Percentiles rank a stretch among this genome's conserved stretches.
phyloP scores from a whole-genome alignment of 2,113 vertebrate species.

The Hippocampus barbouri region DNA sequence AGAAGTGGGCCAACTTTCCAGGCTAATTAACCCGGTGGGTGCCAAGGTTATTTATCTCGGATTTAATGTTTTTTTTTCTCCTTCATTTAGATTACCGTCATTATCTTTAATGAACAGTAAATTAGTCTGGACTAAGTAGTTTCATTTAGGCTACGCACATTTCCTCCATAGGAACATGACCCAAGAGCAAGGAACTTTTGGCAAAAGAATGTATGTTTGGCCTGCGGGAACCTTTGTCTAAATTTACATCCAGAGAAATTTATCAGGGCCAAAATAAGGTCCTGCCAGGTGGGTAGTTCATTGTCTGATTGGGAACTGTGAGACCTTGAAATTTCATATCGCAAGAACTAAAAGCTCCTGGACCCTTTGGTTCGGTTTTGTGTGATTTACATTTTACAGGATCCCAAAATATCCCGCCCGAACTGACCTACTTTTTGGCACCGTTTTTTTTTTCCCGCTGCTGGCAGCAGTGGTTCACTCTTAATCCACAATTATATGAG shows the following conservation, averaged over 20 bases:
- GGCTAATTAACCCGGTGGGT: slow-evolving; percentile 41
- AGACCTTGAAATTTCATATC: too few relatives aligned
- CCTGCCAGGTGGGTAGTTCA: too few relatives aligned
- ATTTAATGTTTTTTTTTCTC: background rate
- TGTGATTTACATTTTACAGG: background rate
- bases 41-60: slow-evolving; percentile 1
- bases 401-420: background rate
- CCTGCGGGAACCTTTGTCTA: background rate
- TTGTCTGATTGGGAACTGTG: too few relatives aligned
- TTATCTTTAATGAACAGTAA: background rate
- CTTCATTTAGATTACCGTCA: background rate
- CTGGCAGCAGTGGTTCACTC: too few relatives aligned
- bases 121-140: background rate
- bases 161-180: background rate
- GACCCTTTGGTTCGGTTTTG: background rate
- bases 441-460: background rate
- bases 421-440: background rate
- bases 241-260: background rate
- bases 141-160: background rate
- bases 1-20: slow-evolving; percentile 49
- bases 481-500: too few relatives aligned
- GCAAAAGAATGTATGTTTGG: background rate
- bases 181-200: background rate
- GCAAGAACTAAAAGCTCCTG: too few relatives aligned
- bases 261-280: too few relatives aligned